Evolutionary conservation across 2,888 invertebrate species (phyloP), one percentile per base, ranked within the genome.

Genomic region (Carabus problematicus): DNA sequence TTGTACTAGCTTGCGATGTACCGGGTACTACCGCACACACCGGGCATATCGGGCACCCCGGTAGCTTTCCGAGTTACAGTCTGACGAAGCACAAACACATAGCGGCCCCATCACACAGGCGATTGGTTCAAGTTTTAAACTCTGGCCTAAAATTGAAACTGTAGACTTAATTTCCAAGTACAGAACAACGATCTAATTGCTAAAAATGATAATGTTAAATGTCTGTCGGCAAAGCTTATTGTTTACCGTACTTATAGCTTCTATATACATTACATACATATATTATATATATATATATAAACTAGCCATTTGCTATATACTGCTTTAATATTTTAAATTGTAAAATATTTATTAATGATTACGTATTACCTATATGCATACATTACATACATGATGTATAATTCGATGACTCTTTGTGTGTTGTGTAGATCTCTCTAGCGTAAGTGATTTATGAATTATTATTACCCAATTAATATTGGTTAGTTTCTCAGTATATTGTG

Each of bases 141-240:
- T 79, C 80, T 80, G 82, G 82, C 82, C 82, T 82, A 82, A 78
- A 29, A 80, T 80, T 79, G 81, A 81, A 82, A 82, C 81, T 80
- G 79, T 82, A 82, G 82, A 81, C 81, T 82, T 69, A 82, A 82
- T 81, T 69, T 80, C 80, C 79, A 81, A 78, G 76, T 81, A 82
- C 81, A 81, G 82, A 81, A 82, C 82, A 82, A 82, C 82, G 82
- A 82, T 81, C 80, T 81, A 80, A 80, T 77, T 79, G 41, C 29
- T 19, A 58, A 45, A 60, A 60, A 74, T 76, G 74, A 79, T 76
- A 63, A 70, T 67, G 66, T 71, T 72, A 74, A 75, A 80, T 80
- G 78, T 80, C 79, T 80, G 79, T 80, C 79, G 79, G 77, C 79
- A 79, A 76, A 79, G 80, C 80, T 81, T 69, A 69, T 69, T 80